Conservation (phyloP, 2,888 invertebrate genomes). For the Tiphia femorata region DNA sequence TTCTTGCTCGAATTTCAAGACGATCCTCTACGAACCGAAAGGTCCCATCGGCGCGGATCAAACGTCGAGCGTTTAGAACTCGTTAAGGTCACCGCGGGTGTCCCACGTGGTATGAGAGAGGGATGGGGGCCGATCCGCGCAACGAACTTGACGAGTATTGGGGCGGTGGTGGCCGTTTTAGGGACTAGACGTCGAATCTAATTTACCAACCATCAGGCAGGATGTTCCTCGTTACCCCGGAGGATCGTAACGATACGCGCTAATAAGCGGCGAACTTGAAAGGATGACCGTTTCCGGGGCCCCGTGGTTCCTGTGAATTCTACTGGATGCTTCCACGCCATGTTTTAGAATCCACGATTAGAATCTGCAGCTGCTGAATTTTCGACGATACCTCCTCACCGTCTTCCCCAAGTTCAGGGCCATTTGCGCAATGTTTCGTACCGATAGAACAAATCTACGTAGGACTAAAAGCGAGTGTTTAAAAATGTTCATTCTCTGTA, state of each 20-base stretch:
- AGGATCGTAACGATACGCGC: conserved; percentile 36
- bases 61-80: conserved; percentile 9
- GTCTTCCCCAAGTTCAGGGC: too few relatives aligned
- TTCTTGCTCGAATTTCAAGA: too few relatives aligned
- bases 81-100: conserved; percentile 31
- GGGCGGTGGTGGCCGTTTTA: conserved; percentile 31
- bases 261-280: conserved; percentile 44
- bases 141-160: conserved; percentile 18
- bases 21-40: too few relatives aligned
- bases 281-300: conserved; percentile 36
- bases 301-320: conserved; percentile 6
- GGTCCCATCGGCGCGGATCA: too few relatives aligned
- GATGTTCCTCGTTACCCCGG: conserved; percentile 42
- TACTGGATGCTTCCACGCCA: neutral
- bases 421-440: too few relatives aligned
- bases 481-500: too few relatives aligned
- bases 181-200: conserved; percentile 32
- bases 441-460: too few relatives aligned
- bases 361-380: too few relatives aligned
- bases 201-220: conserved; percentile 39
- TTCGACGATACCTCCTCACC: too few relatives aligned
- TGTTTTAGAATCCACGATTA: too few relatives aligned
- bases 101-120: conserved; percentile 11
- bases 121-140: conserved; percentile 12
- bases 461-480: too few relatives aligned